phyloP scores from a whole-genome alignment of 2,888 invertebrate species.

The Nomada ruficornis region DNA sequence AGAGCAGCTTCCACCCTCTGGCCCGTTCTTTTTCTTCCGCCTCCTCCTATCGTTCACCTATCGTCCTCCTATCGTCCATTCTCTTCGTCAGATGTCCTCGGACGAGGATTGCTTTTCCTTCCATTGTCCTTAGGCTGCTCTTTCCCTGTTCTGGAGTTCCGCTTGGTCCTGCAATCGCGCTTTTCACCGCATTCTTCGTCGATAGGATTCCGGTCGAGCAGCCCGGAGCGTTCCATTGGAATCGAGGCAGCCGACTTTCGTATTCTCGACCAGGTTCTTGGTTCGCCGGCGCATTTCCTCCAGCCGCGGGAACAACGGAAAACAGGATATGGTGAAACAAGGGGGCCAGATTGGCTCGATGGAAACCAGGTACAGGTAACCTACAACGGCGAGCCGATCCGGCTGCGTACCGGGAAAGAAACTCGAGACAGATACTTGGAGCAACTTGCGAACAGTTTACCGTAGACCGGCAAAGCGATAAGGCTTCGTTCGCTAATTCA shows the following conservation, averaged over 20 bases:
- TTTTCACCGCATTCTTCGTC: slow-evolving; percentile 26
- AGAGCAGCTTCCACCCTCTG: slow-evolving; percentile 39
- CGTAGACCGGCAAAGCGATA: slow-evolving; percentile 33
- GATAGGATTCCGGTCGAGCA: slow-evolving; percentile 6
- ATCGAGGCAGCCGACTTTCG: slow-evolving; percentile 11
- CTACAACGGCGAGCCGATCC: slow-evolving; percentile 37
- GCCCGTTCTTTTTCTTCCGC: slow-evolving; percentile 18
- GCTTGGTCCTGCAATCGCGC: slow-evolving; percentile 20
- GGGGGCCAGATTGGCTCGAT: not conserved
- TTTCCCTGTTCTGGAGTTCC: slow-evolving; percentile 52
- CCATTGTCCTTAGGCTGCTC: slow-evolving; percentile 54
- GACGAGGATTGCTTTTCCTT: slow-evolving; percentile 40
- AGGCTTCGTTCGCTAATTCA: slow-evolving; percentile 63
- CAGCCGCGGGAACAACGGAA: not conserved
- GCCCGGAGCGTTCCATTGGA: not conserved
- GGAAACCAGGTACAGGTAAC: slow-evolving; percentile 20
- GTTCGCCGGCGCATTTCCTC: not conserved
- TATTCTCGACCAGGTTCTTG: slow-evolving; percentile 32
- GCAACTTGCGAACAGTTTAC: slow-evolving; percentile 53
- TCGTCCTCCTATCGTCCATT: not conserved
- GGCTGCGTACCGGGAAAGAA: slow-evolving; percentile 20
- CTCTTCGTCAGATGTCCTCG: slow-evolving; percentile 20
- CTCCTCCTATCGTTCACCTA: not conserved
- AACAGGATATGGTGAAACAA: not conserved
- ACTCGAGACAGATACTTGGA: slow-evolving; percentile 44